Evolutionary conservation across 2,797 vertebrate species (phyloP), one percentile per base, ranked within the genome.

Genomic region (Sardinella longiceps): DNA sequence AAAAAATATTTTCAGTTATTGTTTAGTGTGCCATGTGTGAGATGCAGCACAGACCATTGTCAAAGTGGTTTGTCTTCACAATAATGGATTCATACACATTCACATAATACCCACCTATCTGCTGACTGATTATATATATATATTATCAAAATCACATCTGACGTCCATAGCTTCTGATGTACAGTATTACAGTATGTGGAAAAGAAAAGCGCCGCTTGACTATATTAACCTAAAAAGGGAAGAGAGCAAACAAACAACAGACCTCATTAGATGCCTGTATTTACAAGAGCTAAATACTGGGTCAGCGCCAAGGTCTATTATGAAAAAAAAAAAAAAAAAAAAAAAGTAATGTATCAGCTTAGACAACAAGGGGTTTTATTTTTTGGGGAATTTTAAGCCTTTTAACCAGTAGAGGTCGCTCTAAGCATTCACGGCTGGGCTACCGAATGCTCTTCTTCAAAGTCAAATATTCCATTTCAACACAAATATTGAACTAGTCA

Each of bases 381-480:
- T 20, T 74, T 74, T n/a, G n/a, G 66, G 37, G 14, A 33, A 15
- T 15, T 12, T 33, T 33, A 14, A 77, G 84, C 88, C 84, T 88
- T 88, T 88, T 89, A 85, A 91, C 91, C 91, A 94, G 91, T 86
- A 93, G 92, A 93, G 92, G 93, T 92, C 92, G 94, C 93, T 94
- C 88, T 85, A 90, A 90, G 89, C 88, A 85, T 92, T 37, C 25
- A 43, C 39, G 18, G 33, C 70, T 10, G 33, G 4, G 37, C 70
- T 39, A 43, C 37, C 43, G 37, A 77, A 39, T 23, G 18, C 33
- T 9, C 37, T 9, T 77, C 70, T 92, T 85, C 83, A 89, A 80
- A 15, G 50, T 80, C 12, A 37, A 43, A 39, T 43, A 77, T 77
- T 77, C 70, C 18, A 20, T 9, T 77, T 43, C 7, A 39, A 43